A percentile compares a stretch with the other conserved stretches of the same genome.
phyloP scores from a whole-genome alignment of 2,888 invertebrate species.

The Aleiodes leptofemur region DNA sequence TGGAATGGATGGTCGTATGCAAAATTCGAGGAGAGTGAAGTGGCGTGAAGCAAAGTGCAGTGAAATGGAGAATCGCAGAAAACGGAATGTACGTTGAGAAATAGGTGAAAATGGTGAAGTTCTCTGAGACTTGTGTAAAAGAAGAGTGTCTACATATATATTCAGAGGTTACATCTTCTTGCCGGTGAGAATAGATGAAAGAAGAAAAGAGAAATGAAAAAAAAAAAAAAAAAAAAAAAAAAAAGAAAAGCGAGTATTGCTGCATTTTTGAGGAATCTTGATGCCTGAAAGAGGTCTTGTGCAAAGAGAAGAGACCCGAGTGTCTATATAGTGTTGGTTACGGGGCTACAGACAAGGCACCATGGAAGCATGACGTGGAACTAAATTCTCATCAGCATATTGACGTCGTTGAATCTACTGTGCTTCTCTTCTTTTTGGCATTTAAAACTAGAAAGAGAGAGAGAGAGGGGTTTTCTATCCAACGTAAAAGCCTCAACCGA shows the following conservation, averaged over 20 bases:
- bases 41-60: slow-evolving; percentile 48
- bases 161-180: too few species aligned
- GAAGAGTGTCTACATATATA: neutral
- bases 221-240: neutral
- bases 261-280: neutral
- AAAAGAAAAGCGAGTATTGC: neutral
- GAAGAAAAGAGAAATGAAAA: too few species aligned
- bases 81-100: slow-evolving; percentile 46
- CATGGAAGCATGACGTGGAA: slow-evolving; percentile 61
- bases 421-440: neutral
- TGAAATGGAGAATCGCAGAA: slow-evolving; percentile 50
- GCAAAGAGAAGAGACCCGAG: too few species aligned
- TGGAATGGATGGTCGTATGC: slow-evolving; percentile 53
- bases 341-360: slow-evolving; percentile 48
- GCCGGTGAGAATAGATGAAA: too few species aligned
- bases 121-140: slow-evolving; percentile 9
- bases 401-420: slow-evolving; percentile 48
- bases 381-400: slow-evolving; percentile 65
- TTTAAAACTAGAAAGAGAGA: neutral
- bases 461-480: neutral
- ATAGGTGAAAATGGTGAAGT: slow-evolving; percentile 8
- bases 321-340: too few species aligned
- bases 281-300: too few species aligned
- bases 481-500: neutral
- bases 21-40: slow-evolving; percentile 41